Conservation (phyloP, 2,113 vertebrate genomes). For the Triplophysa tibetana region DNA sequence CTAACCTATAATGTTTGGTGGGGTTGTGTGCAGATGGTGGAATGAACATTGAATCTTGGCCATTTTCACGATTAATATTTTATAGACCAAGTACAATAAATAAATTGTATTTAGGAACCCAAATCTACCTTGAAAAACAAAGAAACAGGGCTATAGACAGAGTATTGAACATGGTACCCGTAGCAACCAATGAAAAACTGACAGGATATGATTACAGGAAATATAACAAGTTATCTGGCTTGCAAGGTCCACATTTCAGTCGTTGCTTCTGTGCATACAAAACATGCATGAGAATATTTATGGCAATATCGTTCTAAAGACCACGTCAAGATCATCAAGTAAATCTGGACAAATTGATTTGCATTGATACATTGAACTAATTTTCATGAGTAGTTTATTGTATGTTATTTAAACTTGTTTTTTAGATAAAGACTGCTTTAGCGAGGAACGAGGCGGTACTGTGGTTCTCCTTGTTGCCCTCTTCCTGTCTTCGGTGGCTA, state of each 20-base stretch:
- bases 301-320: not conserved
- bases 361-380: not conserved
- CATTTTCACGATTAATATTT: too few species aligned
- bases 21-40: too few species aligned
- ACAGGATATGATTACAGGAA: slow-evolving; percentile 22
- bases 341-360: not conserved
- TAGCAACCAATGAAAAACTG: not conserved
- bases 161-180: not conserved
- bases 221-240: not conserved
- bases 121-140: too few species aligned
- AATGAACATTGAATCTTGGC: too few species aligned
- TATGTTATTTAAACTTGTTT: not conserved
- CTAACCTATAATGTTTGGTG: too few species aligned
- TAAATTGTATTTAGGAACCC: too few species aligned
- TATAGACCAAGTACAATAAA: too few species aligned
- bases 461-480: slow-evolving; percentile 19
- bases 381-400: not conserved
- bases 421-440: not conserved
- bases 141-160: not conserved
- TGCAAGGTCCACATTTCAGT: not conserved
- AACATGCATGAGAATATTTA: not conserved
- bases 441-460: not conserved
- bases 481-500: slow-evolving; percentile 26
- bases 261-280: not conserved
- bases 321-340: not conserved